Evolutionary conservation across 2,797 vertebrate species (phyloP).

Genomic region (Erethizon dorsatum): DNA sequence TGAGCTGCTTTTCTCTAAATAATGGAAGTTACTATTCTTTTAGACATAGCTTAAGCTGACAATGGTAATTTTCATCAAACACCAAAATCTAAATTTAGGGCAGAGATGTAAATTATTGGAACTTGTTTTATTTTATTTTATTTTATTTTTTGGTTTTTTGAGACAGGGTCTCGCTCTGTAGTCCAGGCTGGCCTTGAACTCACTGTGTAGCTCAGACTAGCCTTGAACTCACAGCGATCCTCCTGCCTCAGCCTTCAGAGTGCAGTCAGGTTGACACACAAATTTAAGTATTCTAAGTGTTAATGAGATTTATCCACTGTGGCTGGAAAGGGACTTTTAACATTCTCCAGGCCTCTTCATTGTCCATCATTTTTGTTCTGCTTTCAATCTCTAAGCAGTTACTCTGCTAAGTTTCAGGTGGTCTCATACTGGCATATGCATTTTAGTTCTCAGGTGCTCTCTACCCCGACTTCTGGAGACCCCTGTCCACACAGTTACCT

Average conservation of each 20-base stretch:
- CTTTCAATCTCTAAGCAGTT: not conserved
- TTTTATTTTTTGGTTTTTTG: not conserved
- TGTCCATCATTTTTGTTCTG: not conserved
- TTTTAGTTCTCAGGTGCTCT: not conserved
- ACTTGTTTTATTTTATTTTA: conserved; percentile 9
- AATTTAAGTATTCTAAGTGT: not conserved
- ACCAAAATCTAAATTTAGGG: conserved; percentile 57
- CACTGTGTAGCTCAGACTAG: not conserved
- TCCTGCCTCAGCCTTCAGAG: not conserved
- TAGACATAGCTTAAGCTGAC: not conserved
- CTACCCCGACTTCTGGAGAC: not conserved
- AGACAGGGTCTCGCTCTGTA: not conserved
- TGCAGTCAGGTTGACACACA: not conserved
- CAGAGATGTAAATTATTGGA: conserved; percentile 35
- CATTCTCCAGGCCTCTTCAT: not conserved
- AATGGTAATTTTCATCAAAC: conserved; percentile 49
- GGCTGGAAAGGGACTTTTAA: not conserved
- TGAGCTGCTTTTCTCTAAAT: conserved; percentile 47
- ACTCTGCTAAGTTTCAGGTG: not conserved
- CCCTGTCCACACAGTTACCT: not conserved
- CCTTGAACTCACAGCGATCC: not conserved
- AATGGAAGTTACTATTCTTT: conserved; percentile 28
- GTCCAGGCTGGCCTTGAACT: not conserved
- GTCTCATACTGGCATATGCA: not conserved
- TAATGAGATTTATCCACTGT: not conserved